Base-by-base conservation (phyloP, 2,888 invertebrate genomes). In the Metacarcinus magister region DNA sequence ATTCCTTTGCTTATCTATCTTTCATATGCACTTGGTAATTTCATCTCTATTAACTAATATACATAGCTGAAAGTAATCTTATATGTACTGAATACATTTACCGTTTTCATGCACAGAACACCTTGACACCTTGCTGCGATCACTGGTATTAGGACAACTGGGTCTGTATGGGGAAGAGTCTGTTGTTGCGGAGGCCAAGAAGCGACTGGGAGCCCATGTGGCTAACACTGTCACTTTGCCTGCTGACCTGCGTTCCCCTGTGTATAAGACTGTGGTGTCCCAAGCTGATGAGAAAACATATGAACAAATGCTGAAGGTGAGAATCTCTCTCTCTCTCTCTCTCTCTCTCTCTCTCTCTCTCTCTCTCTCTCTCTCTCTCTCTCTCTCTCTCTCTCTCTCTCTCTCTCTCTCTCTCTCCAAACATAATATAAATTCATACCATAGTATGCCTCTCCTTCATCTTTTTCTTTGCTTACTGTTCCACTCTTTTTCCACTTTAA, bases 211-310 rank as follows among this genome's bases (percentile, higher is more conserved):
- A 96, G 98, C 98, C 96, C 99, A 99, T 97, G 97, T 98, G 0
- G 98, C 98, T 93, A 98, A 98, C 44, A 98, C 98, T 97, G 97
- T 98, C 92, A 97, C 98, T 39, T 98, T 99, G 97, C 98, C 98
- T 46, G 99, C 99, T n/a, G 99, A 99, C 98, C 98, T 99, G 97
- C 98, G 99, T 97, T 98, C 98, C 97, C 98, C 99, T 96, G 99
- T 99, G 97, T 99, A 99, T 98, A 98, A 98, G 97, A 99, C 99
- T 5, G 99, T 98, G 92, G 98, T 99, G 95, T 98, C 98, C 93
- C 98, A 98, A 32, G 98, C 98, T 3, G 98, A 98, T 97, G 98
- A 98, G 97, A 97, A 98, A 23, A 98, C 98, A 23, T 99, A 98
- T 97, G 98, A 98, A 95, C 98, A 98, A 82, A 98, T 99, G 98